These are phyloP conservation scores for Andinoacara biseriatus DNA, from an alignment of 2,113 vertebrate species.

Conservation along the genomic window DNA sequence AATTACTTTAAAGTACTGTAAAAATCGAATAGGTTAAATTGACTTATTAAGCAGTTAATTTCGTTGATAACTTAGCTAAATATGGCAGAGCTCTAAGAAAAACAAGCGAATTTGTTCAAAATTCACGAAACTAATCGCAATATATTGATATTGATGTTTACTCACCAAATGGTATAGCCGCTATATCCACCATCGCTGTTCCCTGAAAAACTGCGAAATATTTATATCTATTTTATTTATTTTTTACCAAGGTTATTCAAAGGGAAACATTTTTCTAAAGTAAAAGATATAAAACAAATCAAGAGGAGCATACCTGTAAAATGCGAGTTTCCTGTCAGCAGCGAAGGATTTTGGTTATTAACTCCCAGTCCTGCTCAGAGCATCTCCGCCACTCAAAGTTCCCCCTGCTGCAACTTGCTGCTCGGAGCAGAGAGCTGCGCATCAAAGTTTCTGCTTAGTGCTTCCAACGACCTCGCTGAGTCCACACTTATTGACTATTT, in stretches of 20 bases:
- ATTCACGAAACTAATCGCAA: not conserved
- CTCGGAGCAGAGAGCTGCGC: constrained; percentile 14
- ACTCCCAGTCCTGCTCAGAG: constrained; percentile 21
- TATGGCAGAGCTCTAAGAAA: not conserved
- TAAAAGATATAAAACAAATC: not conserved
- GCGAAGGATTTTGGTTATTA: not conserved
- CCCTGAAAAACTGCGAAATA: not conserved
- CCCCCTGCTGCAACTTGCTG: constrained; percentile 40
- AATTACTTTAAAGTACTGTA: not conserved
- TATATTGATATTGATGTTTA: not conserved
- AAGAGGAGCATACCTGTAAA: constrained; percentile 31
- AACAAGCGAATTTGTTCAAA: not conserved
- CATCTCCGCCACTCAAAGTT: constrained; percentile 50
- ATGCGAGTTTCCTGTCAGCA: not conserved
- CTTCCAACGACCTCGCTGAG: constrained; percentile 14
- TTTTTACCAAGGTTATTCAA: not conserved
- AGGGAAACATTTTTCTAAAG: not conserved
- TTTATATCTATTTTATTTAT: not conserved
- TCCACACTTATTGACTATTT: constrained; percentile 42
- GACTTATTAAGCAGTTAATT: not conserved
- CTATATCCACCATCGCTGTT: constrained; percentile 40
- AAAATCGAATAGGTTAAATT: rapidly evolving
- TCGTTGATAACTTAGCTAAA: not conserved
- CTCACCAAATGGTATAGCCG: constrained; percentile 40
- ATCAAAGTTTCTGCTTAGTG: constrained; percentile 48